Evolutionary conservation across 2,113 vertebrate species (phyloP), one percentile per base, ranked within the genome.

Genomic region (Brachionichthys hirsutus): DNA sequence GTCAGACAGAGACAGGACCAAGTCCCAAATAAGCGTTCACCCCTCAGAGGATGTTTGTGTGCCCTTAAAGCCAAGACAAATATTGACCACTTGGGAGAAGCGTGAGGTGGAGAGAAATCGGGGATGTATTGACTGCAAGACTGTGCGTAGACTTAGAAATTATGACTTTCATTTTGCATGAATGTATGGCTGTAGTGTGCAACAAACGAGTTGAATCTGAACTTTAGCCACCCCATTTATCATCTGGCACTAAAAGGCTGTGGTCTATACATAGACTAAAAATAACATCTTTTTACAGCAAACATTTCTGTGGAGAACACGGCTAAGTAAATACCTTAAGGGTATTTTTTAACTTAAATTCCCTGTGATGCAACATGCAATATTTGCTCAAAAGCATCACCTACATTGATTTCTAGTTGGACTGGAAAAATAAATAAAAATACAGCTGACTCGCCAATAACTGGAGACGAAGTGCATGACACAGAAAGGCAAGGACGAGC

Each of bases 21-120:
- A 16, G 42, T 75, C 62, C 80, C 76, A 73, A 82, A 85, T 86
- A 83, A 87, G 74, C 72, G 69, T 17, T 47, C 52, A 73, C 75
- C 70, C 81, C 81, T 84, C 60, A 47, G 71, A 77, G 70, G 51
- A 77, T 62, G 56, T 59, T 50, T 16, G 50, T 76, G 79, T 49
- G 51, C 77, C 58, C 67, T 75, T 71, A 77, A 69, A 73, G 67
- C 56, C 52, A 63, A 76, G 56, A 66, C 73, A 81, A 78, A 75
- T 67, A 64, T 78, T 80, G 75, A 84, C 59, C 66, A 58, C 48
- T 71, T 51, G 47, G 72, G 50, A 54, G 34, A n/a, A 20, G 53
- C n/a, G 52, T 6, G 52, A 6, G 3, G 3, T 10, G 30, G 24
- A 7, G 16, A 45, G 41, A 20, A 3, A 0, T 0, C 3, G 1